These are phyloP conservation scores for Dendrolimus punctatus DNA, from an alignment of 1,140 invertebrate genomes.

Conservation along the genomic window DNA sequence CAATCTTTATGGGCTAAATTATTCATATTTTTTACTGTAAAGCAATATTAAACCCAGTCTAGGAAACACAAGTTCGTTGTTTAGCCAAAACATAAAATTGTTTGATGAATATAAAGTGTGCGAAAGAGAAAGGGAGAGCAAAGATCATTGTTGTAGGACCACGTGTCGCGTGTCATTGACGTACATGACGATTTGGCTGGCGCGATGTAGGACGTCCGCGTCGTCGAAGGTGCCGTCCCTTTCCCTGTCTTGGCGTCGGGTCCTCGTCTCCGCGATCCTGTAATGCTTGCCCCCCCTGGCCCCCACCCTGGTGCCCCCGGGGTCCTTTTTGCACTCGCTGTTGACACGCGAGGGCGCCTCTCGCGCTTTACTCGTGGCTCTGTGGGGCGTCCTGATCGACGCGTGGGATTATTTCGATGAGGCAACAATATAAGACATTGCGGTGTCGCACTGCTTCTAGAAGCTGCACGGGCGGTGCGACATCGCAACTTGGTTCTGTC, in stretches of 20 bases:
- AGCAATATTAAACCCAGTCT: too few species aligned
- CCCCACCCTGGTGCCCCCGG: constrained; percentile 17
- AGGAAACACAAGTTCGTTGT: not conserved
- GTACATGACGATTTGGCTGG: constrained; percentile 90
- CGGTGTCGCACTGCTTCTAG: too few species aligned
- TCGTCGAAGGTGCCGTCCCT: constrained; percentile 79
- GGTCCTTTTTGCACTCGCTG: constrained; percentile 23
- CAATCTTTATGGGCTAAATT: constrained; percentile 18
- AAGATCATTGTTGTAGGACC: not conserved
- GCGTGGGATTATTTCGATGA: constrained; percentile 28
- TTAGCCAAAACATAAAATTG: constrained; percentile 17
- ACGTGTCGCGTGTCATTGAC: constrained; percentile 44
- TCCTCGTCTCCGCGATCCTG: constrained; percentile 54
- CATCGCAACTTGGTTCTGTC: too few species aligned
- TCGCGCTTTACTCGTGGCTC: constrained; percentile 37
- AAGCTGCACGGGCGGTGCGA: too few species aligned
- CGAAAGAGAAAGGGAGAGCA: constrained; percentile 3
- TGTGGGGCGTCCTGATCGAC: constrained; percentile 30
- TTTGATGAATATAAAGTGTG: constrained; percentile 29
- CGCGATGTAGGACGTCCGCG: constrained; percentile 84
- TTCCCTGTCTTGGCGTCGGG: constrained; percentile 55
- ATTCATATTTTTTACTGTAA: too few species aligned
- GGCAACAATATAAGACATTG: constrained; percentile 26
- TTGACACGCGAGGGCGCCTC: constrained; percentile 22
- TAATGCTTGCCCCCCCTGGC: constrained; percentile 42